Base-by-base conservation (phyloP, 2,113 vertebrate genomes). In the Larimichthys crocea region DNA sequence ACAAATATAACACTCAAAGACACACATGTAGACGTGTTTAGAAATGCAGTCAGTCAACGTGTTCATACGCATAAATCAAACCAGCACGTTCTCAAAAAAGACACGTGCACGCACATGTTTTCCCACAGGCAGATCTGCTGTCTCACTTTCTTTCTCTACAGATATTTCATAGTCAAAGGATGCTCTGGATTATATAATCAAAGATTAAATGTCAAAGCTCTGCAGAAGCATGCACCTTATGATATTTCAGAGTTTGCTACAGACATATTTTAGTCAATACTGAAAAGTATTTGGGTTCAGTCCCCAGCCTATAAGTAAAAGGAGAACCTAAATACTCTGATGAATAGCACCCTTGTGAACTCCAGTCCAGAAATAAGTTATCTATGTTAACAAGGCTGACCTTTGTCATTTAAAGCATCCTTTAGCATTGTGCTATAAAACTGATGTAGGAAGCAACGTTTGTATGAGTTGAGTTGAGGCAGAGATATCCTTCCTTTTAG, bases 1-100 rank as follows among this genome's bases (percentile, higher is more conserved):
- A 80, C 77, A 74, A 83, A 85, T 82, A 80, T 78, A 83, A 82
- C 78, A 57, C 40, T 66, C 31, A 35, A 24, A 80, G 73, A 79
- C n/a, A 48, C 53, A 52, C 62, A 56, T 15, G n/a, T n/a, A n/a
- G n/a, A n/a, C n/a, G n/a, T n/a, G n/a, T n/a, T n/a, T n/a, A n/a
- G n/a, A n/a, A n/a, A n/a, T n/a, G n/a, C n/a, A n/a, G 70, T n/a
- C 64, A 77, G 60, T 75, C 79, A 85, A 52, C 80, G 60, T 63
- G 24, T 59, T 64, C 70, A n/a, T 50, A 10, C 15, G 44, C 67
- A 84, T 82, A 69, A 66, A 85, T 81, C 85, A 79, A 56, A 79
- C 52, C 17, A 15, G 26, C 76, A 66, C 16, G 26, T 46, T 69
- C 78, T 35, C 31, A 52, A 5, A 56, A 60, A 17, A 46, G 44